Conservation (phyloP, 2,888 invertebrate species). For the Agrotis puta region DNA sequence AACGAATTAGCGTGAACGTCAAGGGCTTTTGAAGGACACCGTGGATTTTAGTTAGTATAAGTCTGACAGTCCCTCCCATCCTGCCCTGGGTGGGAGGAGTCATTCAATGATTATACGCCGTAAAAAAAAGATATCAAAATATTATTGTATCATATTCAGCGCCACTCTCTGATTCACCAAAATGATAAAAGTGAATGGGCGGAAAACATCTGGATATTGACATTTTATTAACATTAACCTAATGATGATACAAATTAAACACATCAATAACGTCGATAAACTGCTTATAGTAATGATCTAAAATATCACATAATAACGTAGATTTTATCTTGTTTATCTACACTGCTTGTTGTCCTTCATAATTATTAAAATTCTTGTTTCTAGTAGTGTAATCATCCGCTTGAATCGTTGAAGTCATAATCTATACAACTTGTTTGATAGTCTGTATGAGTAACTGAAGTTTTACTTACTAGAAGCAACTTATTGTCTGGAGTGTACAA, state of each 20-base stretch:
- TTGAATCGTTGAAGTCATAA: not conserved
- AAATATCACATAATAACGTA: conserved; percentile 12
- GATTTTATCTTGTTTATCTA: conserved; percentile 25
- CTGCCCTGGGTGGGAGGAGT: no score
- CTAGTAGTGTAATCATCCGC: not conserved
- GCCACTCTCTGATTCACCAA: not conserved
- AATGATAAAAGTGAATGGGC: not conserved
- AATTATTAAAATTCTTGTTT: conserved; percentile 13
- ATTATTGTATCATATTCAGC: no score
- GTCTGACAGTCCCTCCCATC: no score
- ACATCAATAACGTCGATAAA: conserved; percentile 3
- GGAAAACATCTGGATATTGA: not conserved
- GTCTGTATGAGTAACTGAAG: not conserved
- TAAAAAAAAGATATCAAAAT: no score
- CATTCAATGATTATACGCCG: no score
- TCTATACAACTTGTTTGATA: conserved; percentile 13
- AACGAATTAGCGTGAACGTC: no score
- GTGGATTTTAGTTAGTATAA: no score
- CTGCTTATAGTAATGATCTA: conserved; percentile 13
- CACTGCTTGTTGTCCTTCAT: conserved; percentile 13
- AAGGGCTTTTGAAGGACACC: no score
- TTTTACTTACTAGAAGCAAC: not conserved
- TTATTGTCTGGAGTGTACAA: not conserved
- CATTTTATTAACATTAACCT: not conserved
- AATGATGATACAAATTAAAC: conserved; percentile 12